These are phyloP conservation scores for Phrynocephalus versicolor DNA, from an alignment of 2,113 vertebrate genomes.

Conservation along the genomic window DNA sequence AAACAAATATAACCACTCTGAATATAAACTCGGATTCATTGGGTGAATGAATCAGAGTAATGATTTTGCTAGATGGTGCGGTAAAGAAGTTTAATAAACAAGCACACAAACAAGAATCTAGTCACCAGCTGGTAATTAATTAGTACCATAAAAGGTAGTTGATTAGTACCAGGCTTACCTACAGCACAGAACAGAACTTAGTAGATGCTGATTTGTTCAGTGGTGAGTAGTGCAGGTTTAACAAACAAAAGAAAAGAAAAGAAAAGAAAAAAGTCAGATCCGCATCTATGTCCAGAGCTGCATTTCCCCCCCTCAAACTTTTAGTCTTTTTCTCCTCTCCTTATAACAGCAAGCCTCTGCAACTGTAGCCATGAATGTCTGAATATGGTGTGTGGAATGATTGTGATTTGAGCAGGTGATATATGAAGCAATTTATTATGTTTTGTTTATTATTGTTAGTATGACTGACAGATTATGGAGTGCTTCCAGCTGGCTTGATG, in stretches of 20 bases:
- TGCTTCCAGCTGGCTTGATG: neutral
- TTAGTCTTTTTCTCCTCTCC: neutral
- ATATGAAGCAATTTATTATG: neutral
- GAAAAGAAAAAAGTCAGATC: neutral
- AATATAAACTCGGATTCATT: too few relatives aligned
- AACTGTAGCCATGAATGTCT: neutral
- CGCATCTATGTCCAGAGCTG: neutral
- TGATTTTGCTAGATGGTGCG: too few relatives aligned
- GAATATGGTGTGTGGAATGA: neutral
- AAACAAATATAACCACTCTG: too few relatives aligned
- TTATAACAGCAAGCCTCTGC: neutral
- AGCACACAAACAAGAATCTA: too few relatives aligned
- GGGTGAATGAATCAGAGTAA: too few relatives aligned
- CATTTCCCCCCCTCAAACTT: neutral
- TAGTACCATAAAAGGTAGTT: conserved; percentile 23
- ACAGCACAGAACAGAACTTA: conserved; percentile 57
- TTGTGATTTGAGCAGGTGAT: neutral
- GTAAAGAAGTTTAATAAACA: too few relatives aligned
- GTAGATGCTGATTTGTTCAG: conserved; percentile 32
- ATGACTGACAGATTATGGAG: neutral
- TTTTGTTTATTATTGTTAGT: neutral
- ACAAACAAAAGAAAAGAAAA: too few relatives aligned
- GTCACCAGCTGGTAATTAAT: too few relatives aligned
- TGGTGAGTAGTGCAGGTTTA: neutral
- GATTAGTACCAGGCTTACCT: conserved; percentile 63